phyloP scores from a whole-genome alignment of 2,888 invertebrate genomes.

The Dugesia japonica region DNA sequence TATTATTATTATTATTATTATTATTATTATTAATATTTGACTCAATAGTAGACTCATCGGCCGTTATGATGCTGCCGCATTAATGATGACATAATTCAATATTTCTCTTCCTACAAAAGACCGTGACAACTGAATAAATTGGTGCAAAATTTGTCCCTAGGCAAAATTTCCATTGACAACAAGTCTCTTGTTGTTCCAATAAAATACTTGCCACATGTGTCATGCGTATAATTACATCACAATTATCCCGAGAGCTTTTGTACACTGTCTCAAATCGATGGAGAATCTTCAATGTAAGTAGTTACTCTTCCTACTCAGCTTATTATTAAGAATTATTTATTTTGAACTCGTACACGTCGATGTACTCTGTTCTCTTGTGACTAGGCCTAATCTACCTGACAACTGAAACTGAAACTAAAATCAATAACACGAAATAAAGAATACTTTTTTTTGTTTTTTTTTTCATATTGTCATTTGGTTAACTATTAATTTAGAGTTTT shows the following conservation, averaged over 20 bases:
- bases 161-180: constrained; percentile 20
- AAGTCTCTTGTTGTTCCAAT: constrained; percentile 20
- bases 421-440: neutral
- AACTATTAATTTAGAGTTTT: neutral
- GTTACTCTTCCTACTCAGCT: constrained; percentile 6
- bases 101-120: constrained; percentile 16
- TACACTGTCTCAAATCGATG: constrained; percentile 14
- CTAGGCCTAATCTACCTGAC: constrained; percentile 20
- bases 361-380: constrained; percentile 11
- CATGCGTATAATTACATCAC: constrained; percentile 20
- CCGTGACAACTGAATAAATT: constrained; percentile 20
- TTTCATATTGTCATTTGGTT: neutral
- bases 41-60: neutral
- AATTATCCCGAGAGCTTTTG: constrained; percentile 20
- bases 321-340: constrained; percentile 16
- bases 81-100: constrained; percentile 20
- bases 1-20: neutral
- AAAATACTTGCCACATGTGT: constrained; percentile 20
- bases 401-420: constrained; percentile 20
- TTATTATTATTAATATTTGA: constrained; percentile 9
- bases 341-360: constrained; percentile 15
- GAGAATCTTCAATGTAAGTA: constrained; percentile 8
- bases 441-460: neutral
- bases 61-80: neutral
- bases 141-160: constrained; percentile 15